Evolutionary conservation across 2,888 invertebrate genomes (phyloP), one percentile per base, ranked within the genome.

Genomic region (Drosophila koepferae): DNA sequence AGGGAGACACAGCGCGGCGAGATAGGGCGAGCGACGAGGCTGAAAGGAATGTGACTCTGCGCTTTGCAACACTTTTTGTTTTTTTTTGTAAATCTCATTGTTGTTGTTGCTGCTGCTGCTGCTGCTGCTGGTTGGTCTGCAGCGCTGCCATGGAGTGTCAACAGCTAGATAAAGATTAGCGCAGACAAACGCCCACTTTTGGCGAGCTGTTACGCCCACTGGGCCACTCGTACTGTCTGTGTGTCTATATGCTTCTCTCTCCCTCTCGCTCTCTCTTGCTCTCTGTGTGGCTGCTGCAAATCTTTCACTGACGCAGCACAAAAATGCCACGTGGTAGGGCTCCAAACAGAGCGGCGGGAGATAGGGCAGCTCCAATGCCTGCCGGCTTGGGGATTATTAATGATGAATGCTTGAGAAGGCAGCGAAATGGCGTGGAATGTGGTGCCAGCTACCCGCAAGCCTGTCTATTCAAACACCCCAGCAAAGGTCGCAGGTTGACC

Each of bases 121-220:
- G 46, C 20, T 53, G 53, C 53, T 54, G 56, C 49, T 63, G 74
- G 71, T 63, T 69, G 72, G 79, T 67, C 75, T 65, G 83, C 81
- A 75, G 77, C 86, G 80, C 79, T 85, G 83, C 86, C 89, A 80
- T 80, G 76, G 90, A 90, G 90, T 91, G 91, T 90, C 90, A 90
- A 90, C 90, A 87, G 81, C 83, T 79, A 90, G 90, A 90, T 90
- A 90, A 90, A 91, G 89, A 90, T 90, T 90, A 89, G 84, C 82
- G 74, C 80, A 86, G 89, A 86, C 89, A 86, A 80, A 87, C 88
- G 83, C 86, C 89, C 90, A 87, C 89, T 90, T 90, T 87, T 81
- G 77, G 80, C 74, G 80, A 56, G 68, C 80, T 77, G 77, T 72
- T 80, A 75, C 89, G 88, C 86, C 86, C 84, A 85, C 86, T 77